A percentile compares a stretch with the other conserved stretches of the same genome.
phyloP scores from a whole-genome alignment of 2,113 vertebrate species.

The Blennius ocellaris region DNA sequence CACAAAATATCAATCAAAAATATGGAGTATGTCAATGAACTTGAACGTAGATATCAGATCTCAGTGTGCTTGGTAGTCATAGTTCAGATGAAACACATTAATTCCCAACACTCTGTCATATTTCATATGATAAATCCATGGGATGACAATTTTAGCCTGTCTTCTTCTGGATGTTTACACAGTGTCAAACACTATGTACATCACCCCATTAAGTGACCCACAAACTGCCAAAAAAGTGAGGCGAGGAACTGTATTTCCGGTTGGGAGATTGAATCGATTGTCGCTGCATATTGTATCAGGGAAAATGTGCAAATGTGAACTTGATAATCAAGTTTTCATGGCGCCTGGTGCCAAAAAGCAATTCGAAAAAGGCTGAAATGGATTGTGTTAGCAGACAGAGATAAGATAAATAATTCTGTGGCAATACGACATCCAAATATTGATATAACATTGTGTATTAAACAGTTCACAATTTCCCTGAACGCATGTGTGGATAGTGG shows the following conservation, averaged over 20 bases:
- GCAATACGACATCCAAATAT: slow-evolving; percentile 50
- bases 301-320: slow-evolving; percentile 54
- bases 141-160: background rate
- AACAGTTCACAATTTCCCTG: slow-evolving; percentile 22
- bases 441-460: slow-evolving; percentile 43
- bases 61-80: background rate
- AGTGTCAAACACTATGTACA: slow-evolving; percentile 47
- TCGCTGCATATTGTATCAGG: slow-evolving; percentile 63
- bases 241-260: background rate
- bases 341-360: slow-evolving; percentile 39
- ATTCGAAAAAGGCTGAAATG: slow-evolving; percentile 45
- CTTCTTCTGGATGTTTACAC: slow-evolving; percentile 19
- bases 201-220: slow-evolving; percentile 51
- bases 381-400: slow-evolving; percentile 50
- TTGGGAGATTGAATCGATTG: slow-evolving; percentile 58
- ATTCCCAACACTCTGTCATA: background rate
- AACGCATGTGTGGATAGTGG: slow-evolving; percentile 22
- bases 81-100: background rate
- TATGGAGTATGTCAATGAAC: background rate
- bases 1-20: background rate
- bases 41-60: background rate
- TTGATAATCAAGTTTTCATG: slow-evolving; percentile 59
- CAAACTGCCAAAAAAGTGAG: slow-evolving; percentile 38
- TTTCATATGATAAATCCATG: slow-evolving; percentile 2
- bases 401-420: slow-evolving; percentile 56